Evolutionary conservation across 2,797 vertebrate genomes (phyloP).

Genomic region (Melopsittacus undulatus): DNA sequence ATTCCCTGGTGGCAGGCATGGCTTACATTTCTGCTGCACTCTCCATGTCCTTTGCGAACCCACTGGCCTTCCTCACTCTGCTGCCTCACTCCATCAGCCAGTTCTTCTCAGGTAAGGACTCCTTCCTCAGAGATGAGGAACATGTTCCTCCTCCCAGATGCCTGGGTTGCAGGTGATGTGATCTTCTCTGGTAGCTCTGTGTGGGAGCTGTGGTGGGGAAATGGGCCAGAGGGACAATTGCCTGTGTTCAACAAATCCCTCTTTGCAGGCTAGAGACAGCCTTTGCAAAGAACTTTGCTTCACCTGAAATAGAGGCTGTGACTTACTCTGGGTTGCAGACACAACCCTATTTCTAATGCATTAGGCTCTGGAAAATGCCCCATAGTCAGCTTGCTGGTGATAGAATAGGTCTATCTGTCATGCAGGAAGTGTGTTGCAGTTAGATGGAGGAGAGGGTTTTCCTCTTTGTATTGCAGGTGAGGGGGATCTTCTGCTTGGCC

Average conservation of each 20-base stretch:
- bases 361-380: not conserved
- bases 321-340: not conserved
- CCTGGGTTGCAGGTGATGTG: not conserved
- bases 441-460: not conserved
- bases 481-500: not conserved
- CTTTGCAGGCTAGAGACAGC: constrained; percentile 3
- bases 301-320: constrained; percentile 19
- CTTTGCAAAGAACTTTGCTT: constrained; percentile 36
- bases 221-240: not conserved
- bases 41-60: constrained; percentile 91
- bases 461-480: not conserved
- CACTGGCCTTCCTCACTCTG: constrained; percentile 93
- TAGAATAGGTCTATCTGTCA: not conserved
- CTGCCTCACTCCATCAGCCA: constrained; percentile 93
- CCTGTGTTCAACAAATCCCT: not conserved
- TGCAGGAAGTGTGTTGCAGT: not conserved
- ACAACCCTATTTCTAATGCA: constrained; percentile 18
- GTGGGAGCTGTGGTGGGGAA: not conserved
- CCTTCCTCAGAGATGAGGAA: not conserved
- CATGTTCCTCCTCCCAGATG: not conserved
- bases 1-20: constrained; percentile 92
- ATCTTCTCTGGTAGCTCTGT: not conserved
- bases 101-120: constrained; percentile 93
- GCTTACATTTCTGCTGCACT: constrained; percentile 92
- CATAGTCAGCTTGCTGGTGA: not conserved